These are phyloP conservation scores for Oreochromis mossambicus DNA, from an alignment of 2,797 vertebrate genomes.

Conservation along the genomic window DNA sequence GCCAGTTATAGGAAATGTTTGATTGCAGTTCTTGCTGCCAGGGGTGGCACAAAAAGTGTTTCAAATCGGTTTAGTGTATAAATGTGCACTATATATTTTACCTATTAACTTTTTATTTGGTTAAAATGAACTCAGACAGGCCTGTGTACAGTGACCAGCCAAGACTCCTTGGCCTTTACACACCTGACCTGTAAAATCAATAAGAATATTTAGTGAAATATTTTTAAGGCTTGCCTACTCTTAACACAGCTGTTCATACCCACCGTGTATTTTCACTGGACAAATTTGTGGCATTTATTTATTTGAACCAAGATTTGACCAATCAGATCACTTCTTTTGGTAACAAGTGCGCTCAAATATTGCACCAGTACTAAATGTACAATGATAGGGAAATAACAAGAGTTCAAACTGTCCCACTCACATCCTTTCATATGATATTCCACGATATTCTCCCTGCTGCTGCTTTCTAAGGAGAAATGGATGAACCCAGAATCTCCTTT, in stretches of 20 bases:
- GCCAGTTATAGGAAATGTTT: background rate
- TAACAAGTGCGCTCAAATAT: background rate
- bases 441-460: background rate
- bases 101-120: background rate
- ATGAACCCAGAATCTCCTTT: background rate
- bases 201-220: background rate
- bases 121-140: background rate
- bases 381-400: background rate
- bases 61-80: rapidly evolving
- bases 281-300: background rate
- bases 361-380: background rate
- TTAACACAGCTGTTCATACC: background rate
- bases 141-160: background rate
- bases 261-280: background rate
- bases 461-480: background rate
- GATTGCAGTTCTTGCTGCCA: background rate
- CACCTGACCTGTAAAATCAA: background rate
- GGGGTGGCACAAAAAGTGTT: background rate
- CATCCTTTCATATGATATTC: background rate
- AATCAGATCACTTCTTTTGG: background rate
- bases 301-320: background rate
- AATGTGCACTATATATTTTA: background rate
- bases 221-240: background rate
- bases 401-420: background rate
- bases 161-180: background rate